These are phyloP conservation scores for Bombus fervidus DNA, from an alignment of 1,140 invertebrate genomes.

Conservation along the genomic window DNA sequence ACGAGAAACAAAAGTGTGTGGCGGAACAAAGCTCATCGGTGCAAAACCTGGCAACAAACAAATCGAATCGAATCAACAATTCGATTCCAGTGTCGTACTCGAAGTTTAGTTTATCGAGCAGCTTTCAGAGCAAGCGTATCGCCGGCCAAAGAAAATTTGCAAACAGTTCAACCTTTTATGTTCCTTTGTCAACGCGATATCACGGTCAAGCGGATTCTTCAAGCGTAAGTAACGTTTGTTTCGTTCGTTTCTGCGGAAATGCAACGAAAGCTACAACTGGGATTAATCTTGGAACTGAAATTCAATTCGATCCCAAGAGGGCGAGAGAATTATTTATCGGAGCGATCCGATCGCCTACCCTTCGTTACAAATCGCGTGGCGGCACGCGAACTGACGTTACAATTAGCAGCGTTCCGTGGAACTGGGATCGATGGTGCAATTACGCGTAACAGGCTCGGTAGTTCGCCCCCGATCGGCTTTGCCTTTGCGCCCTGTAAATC, in stretches of 20 bases:
- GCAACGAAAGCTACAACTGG: background rate
- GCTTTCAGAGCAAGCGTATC: background rate
- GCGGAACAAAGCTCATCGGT: background rate
- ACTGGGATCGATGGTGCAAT: constrained; percentile 36
- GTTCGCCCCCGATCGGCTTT: background rate
- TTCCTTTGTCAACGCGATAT: background rate
- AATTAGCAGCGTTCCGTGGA: constrained; percentile 21
- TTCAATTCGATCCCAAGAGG: constrained; percentile 19
- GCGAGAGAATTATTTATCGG: constrained; percentile 32
- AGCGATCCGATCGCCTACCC: background rate
- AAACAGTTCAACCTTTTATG: background rate
- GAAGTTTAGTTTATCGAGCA: too few relatives aligned
- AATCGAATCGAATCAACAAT: background rate
- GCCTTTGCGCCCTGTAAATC: background rate
- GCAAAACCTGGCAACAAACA: background rate
- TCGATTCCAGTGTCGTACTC: too few relatives aligned
- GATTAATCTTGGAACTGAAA: constrained; percentile 31
- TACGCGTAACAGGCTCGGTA: constrained; percentile 12
- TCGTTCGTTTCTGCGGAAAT: background rate
- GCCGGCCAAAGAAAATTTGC: background rate
- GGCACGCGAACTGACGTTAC: constrained; percentile 12
- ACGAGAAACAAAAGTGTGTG: background rate
- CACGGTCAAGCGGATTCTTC: background rate
- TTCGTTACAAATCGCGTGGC: constrained; percentile 16
- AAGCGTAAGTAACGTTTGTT: background rate